phyloP scores from a whole-genome alignment of 2,113 vertebrate species.

The Upupa epops region DNA sequence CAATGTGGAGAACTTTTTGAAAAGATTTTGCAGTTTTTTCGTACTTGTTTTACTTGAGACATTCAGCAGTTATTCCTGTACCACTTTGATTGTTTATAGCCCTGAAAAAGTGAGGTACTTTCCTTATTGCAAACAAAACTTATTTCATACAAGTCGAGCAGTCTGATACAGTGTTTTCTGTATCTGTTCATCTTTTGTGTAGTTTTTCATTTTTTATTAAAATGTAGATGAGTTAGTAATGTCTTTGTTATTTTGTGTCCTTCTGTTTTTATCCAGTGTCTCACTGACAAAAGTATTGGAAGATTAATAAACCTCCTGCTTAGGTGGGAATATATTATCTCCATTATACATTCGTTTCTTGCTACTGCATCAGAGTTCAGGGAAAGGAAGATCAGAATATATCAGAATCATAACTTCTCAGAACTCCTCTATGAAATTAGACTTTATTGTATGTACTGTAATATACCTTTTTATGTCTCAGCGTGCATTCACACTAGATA shows the following conservation, averaged over 20 bases:
- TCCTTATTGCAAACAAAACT: background rate
- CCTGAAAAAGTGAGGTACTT: background rate
- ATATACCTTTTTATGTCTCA: background rate
- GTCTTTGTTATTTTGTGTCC: background rate
- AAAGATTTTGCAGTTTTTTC: background rate
- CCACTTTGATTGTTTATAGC: background rate
- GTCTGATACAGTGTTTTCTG: background rate
- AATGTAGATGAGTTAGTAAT: background rate
- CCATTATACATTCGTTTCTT: background rate
- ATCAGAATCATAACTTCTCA: background rate
- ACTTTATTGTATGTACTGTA: background rate
- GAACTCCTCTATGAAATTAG: background rate
- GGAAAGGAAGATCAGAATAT: conserved; percentile 3
- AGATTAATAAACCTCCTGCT: background rate
- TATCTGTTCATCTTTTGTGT: background rate
- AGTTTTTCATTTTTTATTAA: background rate
- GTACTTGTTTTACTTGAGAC: background rate
- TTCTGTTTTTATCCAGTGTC: background rate
- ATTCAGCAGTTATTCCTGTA: background rate
- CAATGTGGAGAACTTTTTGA: background rate
- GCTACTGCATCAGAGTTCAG: background rate
- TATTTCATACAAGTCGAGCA: background rate
- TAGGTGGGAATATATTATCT: background rate
- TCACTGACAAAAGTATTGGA: background rate
- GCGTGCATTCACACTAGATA: background rate